Conservation (phyloP, 2,113 vertebrate species). For the Xiphophorus couchianus region DNA sequence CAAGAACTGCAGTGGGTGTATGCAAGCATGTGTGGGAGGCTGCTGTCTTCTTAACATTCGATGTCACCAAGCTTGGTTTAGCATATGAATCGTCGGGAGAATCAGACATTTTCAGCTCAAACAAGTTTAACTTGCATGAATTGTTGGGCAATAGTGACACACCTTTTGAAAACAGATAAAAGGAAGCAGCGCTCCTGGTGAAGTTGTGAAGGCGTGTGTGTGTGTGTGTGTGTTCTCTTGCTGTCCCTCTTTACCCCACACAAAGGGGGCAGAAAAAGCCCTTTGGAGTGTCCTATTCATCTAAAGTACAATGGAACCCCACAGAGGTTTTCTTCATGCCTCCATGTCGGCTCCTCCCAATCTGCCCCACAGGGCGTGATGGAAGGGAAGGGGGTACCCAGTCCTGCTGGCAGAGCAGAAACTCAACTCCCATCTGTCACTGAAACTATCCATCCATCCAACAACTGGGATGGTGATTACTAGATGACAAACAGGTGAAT, state of each 20-base stretch:
- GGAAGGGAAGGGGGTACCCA: conserved; percentile 65
- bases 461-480: too few species aligned
- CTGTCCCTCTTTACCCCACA: conserved; percentile 73
- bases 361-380: conserved; percentile 69
- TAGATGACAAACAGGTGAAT: too few species aligned
- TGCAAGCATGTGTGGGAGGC: conserved; percentile 20
- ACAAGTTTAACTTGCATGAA: conserved; percentile 24
- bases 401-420: conserved; percentile 55
- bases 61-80: conserved; percentile 36
- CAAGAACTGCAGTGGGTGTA: conserved; percentile 23
- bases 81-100: conserved; percentile 35
- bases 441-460: conserved; percentile 49
- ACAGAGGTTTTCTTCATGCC: conserved; percentile 82
- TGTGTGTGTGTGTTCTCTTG: conserved; percentile 51
- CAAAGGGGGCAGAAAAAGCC: conserved; percentile 76
- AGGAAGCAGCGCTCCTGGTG: conserved; percentile 27
- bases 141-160: conserved; percentile 32
- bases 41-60: conserved; percentile 40
- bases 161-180: conserved; percentile 24
- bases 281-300: conserved; percentile 81
- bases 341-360: conserved; percentile 78
- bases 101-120: conserved; percentile 6
- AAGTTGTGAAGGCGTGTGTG: conserved; percentile 51
- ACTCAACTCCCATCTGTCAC: conserved; percentile 79
- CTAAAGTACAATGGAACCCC: conserved; percentile 81